phyloP scores from a whole-genome alignment of 2,797 vertebrate genomes.

The Amblyopsis hoosieri region DNA sequence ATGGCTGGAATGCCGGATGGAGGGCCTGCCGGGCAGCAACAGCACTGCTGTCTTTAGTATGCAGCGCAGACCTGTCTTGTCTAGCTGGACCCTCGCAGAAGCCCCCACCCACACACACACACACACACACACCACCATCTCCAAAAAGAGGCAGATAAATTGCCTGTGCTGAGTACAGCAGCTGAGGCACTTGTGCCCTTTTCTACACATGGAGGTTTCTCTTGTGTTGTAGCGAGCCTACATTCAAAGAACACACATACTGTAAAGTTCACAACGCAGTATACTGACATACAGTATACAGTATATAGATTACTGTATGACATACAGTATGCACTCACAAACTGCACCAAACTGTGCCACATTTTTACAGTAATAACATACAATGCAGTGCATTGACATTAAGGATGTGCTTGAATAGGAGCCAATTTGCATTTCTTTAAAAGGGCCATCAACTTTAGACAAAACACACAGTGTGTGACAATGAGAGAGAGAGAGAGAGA shows the following conservation, averaged over 20 bases:
- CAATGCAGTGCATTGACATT: too few relatives aligned
- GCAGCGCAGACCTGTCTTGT: conserved; percentile 55
- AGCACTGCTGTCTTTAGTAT: conserved; percentile 62
- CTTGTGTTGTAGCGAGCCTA: conserved; percentile 19
- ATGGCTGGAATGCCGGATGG: conserved; percentile 66
- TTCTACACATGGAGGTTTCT: conserved; percentile 35
- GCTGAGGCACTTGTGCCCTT: conserved; percentile 56
- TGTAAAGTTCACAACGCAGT: too few relatives aligned
- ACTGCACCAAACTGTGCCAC: too few relatives aligned
- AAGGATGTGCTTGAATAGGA: too few relatives aligned
- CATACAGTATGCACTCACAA: too few relatives aligned
- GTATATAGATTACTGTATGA: too few relatives aligned
- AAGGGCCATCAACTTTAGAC: not conserved
- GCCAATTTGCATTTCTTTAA: not conserved
- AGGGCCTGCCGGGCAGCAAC: conserved; percentile 44
- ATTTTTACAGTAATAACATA: too few relatives aligned
- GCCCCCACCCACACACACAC: conserved; percentile 44
- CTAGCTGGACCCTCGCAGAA: conserved; percentile 67
- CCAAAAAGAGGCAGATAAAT: conserved; percentile 46
- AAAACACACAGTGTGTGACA: not conserved
- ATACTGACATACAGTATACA: too few relatives aligned
- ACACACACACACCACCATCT: too few relatives aligned
- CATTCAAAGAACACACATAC: too few relatives aligned
- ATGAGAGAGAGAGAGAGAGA: conserved; percentile 29
- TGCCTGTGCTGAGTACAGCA: conserved; percentile 58